These are phyloP conservation scores for Agapetus fuscipes DNA, from an alignment of 2,888 invertebrate genomes.

Conservation along the genomic window DNA sequence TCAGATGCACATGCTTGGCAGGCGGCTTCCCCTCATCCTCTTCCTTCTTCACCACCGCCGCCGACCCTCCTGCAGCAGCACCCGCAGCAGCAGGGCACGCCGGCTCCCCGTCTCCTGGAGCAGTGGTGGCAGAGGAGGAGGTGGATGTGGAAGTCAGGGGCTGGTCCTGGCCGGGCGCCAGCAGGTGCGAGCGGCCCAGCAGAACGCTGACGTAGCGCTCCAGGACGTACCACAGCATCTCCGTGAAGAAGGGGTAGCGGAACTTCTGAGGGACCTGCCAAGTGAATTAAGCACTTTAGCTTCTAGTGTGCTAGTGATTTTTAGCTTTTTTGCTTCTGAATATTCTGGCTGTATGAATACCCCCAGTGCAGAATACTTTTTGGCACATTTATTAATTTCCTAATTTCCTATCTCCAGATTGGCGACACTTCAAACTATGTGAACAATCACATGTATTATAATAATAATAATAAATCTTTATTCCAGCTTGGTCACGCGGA, in stretches of 20 bases:
- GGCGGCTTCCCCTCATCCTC: slow-evolving; percentile 29
- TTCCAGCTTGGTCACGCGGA: no score
- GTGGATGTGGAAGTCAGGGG: slow-evolving; percentile 18
- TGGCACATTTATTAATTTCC: no score
- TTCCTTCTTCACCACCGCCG: slow-evolving; percentile 18
- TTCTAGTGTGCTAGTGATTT: no score
- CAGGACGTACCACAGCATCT: slow-evolving; percentile 96
- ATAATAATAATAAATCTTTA: no score
- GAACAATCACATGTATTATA: no score
- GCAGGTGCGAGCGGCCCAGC: slow-evolving; percentile 72
- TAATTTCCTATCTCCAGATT: no score
- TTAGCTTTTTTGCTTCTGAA: no score
- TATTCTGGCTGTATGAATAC: no score
- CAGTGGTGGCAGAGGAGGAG: not conserved
- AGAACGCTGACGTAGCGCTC: slow-evolving; percentile 86
- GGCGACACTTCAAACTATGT: no score
- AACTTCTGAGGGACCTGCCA: slow-evolving; percentile 88
- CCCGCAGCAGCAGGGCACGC: slow-evolving; percentile 8
- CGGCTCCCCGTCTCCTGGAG: slow-evolving; percentile 12
- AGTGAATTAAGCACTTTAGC: not conserved
- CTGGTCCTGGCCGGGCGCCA: slow-evolving; percentile 29
- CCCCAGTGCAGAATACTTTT: no score
- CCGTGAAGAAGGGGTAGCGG: slow-evolving; percentile 95
- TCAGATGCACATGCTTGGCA: slow-evolving; percentile 62
- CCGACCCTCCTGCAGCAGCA: slow-evolving; percentile 26